These are phyloP conservation scores for Cecidostiba fungosa DNA, from an alignment of 2,888 invertebrate genomes.

Conservation along the genomic window DNA sequence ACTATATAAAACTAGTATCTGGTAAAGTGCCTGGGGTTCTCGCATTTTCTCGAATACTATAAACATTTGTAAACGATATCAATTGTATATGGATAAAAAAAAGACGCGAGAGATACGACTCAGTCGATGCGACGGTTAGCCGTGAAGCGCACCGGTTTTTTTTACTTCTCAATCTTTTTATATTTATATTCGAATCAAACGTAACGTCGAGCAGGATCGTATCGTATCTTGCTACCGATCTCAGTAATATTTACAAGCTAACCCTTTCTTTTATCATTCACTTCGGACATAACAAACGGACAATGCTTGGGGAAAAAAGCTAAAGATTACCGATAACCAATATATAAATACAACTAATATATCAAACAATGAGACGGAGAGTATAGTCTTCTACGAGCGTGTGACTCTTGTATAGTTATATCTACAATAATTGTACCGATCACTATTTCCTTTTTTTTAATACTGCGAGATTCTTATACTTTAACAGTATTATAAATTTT, in stretches of 20 bases:
- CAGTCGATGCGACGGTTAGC: slow-evolving; percentile 18
- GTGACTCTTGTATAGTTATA: slow-evolving; percentile 64
- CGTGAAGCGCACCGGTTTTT: neutral
- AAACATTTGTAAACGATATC: neutral
- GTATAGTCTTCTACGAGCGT: slow-evolving; percentile 60
- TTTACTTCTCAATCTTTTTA: slow-evolving; percentile 5
- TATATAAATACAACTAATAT: slow-evolving; percentile 51
- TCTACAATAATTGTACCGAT: slow-evolving; percentile 46
- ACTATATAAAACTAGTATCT: neutral
- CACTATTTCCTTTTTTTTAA: slow-evolving; percentile 70
- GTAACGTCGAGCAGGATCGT: slow-evolving; percentile 71
- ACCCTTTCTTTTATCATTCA: slow-evolving; percentile 62
- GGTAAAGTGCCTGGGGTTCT: slow-evolving; percentile 58
- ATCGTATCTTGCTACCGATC: slow-evolving; percentile 74
- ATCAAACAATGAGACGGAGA: slow-evolving; percentile 53
- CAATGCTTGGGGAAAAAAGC: slow-evolving; percentile 50
- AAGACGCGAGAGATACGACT: slow-evolving; percentile 20
- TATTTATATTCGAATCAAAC: slow-evolving; percentile 60
- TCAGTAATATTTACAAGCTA: slow-evolving; percentile 73
- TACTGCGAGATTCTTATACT: slow-evolving; percentile 61
- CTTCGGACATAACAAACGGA: slow-evolving; percentile 40
- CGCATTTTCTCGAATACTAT: slow-evolving; percentile 35
- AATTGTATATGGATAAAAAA: slow-evolving; percentile 17
- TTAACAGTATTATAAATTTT: slow-evolving; percentile 67
- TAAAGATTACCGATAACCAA: slow-evolving; percentile 57